Base-by-base conservation (phyloP, 2,888 invertebrate species). In the Ormyrus pomaceus region DNA sequence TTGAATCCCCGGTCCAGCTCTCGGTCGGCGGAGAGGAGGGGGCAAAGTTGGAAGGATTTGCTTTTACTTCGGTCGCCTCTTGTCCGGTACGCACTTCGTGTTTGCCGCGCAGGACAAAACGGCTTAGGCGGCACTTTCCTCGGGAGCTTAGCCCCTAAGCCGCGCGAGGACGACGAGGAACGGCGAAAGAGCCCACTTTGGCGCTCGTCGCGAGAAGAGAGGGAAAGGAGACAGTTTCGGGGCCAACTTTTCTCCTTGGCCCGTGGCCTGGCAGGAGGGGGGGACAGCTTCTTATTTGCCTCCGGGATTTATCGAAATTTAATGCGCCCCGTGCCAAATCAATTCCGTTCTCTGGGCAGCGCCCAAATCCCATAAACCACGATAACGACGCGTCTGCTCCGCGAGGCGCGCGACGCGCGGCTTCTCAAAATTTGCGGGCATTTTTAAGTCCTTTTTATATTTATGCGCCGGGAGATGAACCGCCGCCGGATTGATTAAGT, bases 281-380 rank as follows among this genome's bases (percentile, higher is more conserved):
- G 48, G 45, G n/a, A 45, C 13, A 76, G 75, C 81, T 78, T 75
- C 77, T 81, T 81, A 81, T 81, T 81, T 81, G 81, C 74, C 75
- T 79, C 59, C 51, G 66, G 74, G 75, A 81, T 79, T 79, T 81
- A 81, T 81, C 78, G 75, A 72, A 81, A 81, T 79, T 79, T 81
- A 81, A 81, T 79, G 81, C 78, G 69, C n/a, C 50, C 56, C 78
- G 74, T 72, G 78, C 75, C 78, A 81, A 81, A 81, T 81, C 81
- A 81, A 79, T 81, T 81, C 75, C 64, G 13, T 19, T 8, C 59
- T 51, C 61, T 79, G 78, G 78, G 64, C 72, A 66, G 4, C 81
- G 72, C 69, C 80, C 77, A 77, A 80, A 64, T 77, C 71, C 69
- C 59, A 69, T 69, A 77, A 77, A 77, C 69, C 51, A 69, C 59